phyloP scores from a whole-genome alignment of 2,888 invertebrate species.

The Alcis repandata region DNA sequence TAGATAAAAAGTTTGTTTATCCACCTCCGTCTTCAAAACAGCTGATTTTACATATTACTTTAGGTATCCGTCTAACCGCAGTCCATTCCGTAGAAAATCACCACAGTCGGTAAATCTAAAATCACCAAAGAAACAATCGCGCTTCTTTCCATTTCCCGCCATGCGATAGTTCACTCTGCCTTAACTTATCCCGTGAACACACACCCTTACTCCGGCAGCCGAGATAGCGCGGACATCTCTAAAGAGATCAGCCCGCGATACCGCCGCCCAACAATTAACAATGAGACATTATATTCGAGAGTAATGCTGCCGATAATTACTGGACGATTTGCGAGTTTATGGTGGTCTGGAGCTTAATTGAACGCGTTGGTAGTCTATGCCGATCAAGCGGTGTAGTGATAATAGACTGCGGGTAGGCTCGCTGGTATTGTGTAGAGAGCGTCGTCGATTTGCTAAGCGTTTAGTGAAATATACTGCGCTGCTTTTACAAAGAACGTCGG shows the following conservation, averaged over 20 bases:
- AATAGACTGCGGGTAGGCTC: not conserved
- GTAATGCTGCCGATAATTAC: conserved; percentile 83
- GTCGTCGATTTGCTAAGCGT: not conserved
- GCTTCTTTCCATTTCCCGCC: not conserved
- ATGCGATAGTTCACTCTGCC: not conserved
- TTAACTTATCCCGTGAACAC: conserved; percentile 18
- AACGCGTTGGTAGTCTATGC: conserved; percentile 27
- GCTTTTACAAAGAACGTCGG: no score
- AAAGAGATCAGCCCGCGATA: conserved; percentile 84
- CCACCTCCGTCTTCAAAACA: no score
- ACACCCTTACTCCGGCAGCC: conserved; percentile 53
- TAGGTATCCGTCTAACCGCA: no score
- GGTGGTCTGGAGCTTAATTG: conserved; percentile 57
- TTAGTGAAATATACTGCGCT: no score
- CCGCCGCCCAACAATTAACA: conserved; percentile 82
- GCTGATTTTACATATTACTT: no score
- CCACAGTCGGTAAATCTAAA: not conserved
- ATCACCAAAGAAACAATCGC: not conserved
- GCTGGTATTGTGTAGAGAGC: no score
- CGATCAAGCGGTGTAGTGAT: not conserved
- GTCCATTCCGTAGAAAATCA: no score
- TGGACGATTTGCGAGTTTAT: conserved; percentile 78
- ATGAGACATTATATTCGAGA: conserved; percentile 84
- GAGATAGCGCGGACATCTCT: conserved; percentile 77
- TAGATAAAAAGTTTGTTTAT: no score